Conservation (phyloP, 1,140 invertebrate species). For the Orchesella cincta region DNA sequence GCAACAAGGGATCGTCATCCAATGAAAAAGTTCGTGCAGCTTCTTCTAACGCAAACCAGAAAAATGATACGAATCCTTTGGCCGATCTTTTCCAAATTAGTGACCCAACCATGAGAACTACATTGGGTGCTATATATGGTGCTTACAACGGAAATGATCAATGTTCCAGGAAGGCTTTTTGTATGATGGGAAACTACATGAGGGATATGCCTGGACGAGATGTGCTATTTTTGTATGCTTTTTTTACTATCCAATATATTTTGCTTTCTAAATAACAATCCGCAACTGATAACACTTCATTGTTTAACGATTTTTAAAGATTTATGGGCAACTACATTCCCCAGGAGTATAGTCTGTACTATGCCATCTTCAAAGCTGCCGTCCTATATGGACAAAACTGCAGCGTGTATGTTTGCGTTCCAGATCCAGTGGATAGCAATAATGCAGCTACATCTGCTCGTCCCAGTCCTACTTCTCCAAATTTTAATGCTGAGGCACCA, state of each 20-base stretch:
- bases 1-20: no score
- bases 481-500: no score
- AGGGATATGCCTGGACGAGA: conserved; percentile 13
- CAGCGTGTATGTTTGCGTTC: conserved; percentile 34
- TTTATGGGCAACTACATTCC: conserved; percentile 34
- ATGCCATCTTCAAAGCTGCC: conserved; percentile 42
- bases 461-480: no score
- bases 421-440: not conserved
- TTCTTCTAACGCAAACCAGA: not conserved
- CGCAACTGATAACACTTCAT: no score
- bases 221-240: conserved; percentile 12
- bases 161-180: not conserved
- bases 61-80: not conserved
- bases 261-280: no score
- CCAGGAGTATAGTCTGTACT: conserved; percentile 34
- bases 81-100: conserved; percentile 3
- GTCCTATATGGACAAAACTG: conserved; percentile 45
- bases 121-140: conserved; percentile 21
- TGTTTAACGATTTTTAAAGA: not conserved
- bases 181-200: conserved; percentile 26
- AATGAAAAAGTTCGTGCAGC: not conserved
- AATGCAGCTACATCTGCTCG: no score
- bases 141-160: conserved; percentile 15
- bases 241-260: not conserved
- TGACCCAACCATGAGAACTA: not conserved